These are phyloP conservation scores for Sinopyrophorus schimmeli DNA, from an alignment of 2,888 invertebrate genomes.

Conservation along the genomic window DNA sequence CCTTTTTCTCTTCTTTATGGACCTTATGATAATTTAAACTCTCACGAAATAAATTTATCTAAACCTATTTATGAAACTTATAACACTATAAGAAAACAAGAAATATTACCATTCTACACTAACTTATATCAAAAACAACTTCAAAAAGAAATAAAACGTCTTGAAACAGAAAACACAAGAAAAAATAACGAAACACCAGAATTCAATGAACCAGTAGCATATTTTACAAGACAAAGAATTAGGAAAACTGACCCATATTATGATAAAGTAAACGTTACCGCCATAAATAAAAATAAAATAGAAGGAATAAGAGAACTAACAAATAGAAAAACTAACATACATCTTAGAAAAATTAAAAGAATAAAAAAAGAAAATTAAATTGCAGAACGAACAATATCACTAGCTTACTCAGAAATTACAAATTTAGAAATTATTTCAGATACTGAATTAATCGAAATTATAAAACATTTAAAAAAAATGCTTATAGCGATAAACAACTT, in stretches of 20 bases:
- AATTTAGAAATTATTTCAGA: slow-evolving; percentile 15
- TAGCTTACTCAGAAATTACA: slow-evolving; percentile 10
- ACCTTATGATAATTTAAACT: slow-evolving; percentile 15
- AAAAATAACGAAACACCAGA: too few relatives aligned
- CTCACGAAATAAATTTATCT: slow-evolving; percentile 29
- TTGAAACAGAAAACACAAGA: too few relatives aligned
- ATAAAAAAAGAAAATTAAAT: slow-evolving; percentile 25
- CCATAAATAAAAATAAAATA: slow-evolving; percentile 27
- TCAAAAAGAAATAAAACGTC: slow-evolving; percentile 8
- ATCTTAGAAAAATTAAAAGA: slow-evolving; percentile 30
- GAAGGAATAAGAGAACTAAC: slow-evolving; percentile 28
- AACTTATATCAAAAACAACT: slow-evolving; percentile 20
- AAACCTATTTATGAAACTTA: slow-evolving; percentile 30
- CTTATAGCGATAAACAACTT: slow-evolving; percentile 12
- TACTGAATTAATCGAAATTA: slow-evolving; percentile 12
- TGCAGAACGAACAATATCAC: slow-evolving; percentile 17
- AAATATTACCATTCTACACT: slow-evolving; percentile 18
- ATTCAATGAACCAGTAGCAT: slow-evolving; percentile 22
- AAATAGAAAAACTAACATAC: slow-evolving; percentile 20
- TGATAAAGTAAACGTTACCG: slow-evolving; percentile 25
- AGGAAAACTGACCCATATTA: slow-evolving; percentile 16
- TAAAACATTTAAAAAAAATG: slow-evolving; percentile 10
- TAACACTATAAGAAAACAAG: slow-evolving; percentile 25
- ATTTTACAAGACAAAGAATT: slow-evolving; percentile 15
- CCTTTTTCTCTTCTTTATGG: slow-evolving; percentile 17